Evolutionary conservation across 2,113 vertebrate genomes (phyloP).

Genomic region (Acanthisitta chloris): DNA sequence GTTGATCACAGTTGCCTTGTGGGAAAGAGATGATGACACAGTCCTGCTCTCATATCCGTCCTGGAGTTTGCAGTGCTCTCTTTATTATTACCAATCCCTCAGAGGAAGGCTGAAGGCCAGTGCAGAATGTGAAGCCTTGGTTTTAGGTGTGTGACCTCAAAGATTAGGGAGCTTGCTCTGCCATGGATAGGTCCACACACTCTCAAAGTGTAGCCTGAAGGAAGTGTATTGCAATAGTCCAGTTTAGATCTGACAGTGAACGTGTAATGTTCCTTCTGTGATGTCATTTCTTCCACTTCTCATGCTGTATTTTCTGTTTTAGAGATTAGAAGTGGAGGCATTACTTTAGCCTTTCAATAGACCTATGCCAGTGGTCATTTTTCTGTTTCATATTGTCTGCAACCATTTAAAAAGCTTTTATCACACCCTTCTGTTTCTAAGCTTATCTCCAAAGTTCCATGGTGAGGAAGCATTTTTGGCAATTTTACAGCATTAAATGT

Average conservation of each 20-base stretch:
- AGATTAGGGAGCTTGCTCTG: neutral
- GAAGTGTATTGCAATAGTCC: neutral
- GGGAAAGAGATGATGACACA: neutral
- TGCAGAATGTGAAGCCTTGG: neutral
- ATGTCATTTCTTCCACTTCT: neutral
- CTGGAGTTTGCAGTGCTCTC: neutral
- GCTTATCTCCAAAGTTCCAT: neutral
- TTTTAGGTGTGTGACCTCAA: neutral
- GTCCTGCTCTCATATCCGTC: neutral
- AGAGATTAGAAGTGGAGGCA: neutral
- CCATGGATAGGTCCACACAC: neutral
- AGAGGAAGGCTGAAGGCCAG: neutral
- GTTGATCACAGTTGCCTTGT: neutral
- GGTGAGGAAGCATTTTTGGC: neutral
- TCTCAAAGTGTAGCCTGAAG: slow-evolving; percentile 23
- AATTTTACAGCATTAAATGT: neutral
- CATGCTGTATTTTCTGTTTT: neutral
- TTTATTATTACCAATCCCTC: neutral
- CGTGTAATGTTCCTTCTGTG: neutral
- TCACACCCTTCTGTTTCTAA: neutral
- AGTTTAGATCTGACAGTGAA: neutral
- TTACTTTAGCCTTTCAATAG: neutral
- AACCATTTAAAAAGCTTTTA: neutral
- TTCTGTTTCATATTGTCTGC: neutral
- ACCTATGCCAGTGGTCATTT: neutral